These are phyloP conservation scores for Callithrix jacchus DNA, from an alignment of 2,113 vertebrate species.

Conservation along the genomic window DNA sequence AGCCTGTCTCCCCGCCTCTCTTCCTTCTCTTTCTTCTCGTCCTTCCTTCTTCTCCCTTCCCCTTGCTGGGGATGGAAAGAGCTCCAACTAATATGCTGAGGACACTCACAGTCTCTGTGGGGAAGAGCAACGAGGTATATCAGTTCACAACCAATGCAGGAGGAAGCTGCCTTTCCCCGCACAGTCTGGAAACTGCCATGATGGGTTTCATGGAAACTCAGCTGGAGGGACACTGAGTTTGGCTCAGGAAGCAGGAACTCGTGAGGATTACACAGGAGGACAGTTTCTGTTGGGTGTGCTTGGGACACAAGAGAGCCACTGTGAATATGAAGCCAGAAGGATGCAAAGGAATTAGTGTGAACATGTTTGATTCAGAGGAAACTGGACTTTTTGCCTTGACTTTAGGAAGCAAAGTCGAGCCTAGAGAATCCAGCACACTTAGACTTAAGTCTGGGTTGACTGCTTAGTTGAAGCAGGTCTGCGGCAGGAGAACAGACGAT, in stretches of 20 bases:
- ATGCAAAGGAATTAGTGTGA: rapidly evolving
- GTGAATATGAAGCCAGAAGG: too few relatives aligned
- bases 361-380: neutral
- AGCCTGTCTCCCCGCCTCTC: too few relatives aligned
- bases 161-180: too few relatives aligned
- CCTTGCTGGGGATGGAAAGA: rapidly evolving
- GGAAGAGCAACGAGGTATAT: neutral
- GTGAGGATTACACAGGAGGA: rapidly evolving
- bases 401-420: neutral
- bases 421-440: rapidly evolving
- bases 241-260: neutral
- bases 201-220: neutral
- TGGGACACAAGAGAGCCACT: rapidly evolving
- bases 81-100: neutral
- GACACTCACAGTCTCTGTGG: neutral
- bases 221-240: rapidly evolving
- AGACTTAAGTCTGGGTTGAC: rapidly evolving
- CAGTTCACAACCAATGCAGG: rapidly evolving
- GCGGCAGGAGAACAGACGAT: rapidly evolving
- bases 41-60: too few relatives aligned
- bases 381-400: neutral
- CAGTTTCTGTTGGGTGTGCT: too few relatives aligned
- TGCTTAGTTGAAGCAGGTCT: rapidly evolving
- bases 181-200: rapidly evolving
- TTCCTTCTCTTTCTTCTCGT: too few relatives aligned